Base-by-base conservation (phyloP, 2,888 invertebrate genomes). In the Pristionchus maxplancki region DNA sequence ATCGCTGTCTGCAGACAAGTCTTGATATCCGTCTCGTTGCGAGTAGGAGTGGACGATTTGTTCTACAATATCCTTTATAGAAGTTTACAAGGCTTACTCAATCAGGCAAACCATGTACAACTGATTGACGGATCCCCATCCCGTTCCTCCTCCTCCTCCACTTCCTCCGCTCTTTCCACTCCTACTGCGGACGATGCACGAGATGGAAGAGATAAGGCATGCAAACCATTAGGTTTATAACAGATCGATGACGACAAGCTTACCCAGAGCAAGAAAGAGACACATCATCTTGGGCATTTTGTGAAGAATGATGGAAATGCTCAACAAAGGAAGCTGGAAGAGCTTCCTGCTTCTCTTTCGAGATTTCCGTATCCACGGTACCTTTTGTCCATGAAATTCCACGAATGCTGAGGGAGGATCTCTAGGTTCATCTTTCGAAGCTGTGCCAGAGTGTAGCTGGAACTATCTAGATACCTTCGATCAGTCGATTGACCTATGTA, bases 71-170 rank as follows among this genome's bases (percentile, higher is more conserved):
- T 67, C 2, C 11, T 24, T 58, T 58, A 58, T 11, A 58, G 64
- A 28, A 31, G 64, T 9, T 64, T 13, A 5, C 13, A 6, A 13
- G 5, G 13, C 34, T 37, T 20, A 17, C 8, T 13, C 31, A 67
- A 67, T 4, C 6, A 67, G 31, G 15, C 71, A 24, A 3, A 71
- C 71, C 71, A 71, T 34, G 71, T 71, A 71, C 37, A 71, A 24
- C 64, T 31, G 62, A 28, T 24, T 34, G 4, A 15, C 31, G 3
- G 71, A 20, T 37, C 71, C 34, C 37, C 37, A 71, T 71, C 64
- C 64, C 28, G 64, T 64, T 13, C 64, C 71, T 71, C 71, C 71
- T 71, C 71, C 71, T 71, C 71, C 71, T 15, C 71, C 20, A 20
- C 71, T 37, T 24, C 71, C 37, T 20, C 71, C 4, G 20, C 71